Evolutionary conservation across 1,140 invertebrate species (phyloP), one percentile per base, ranked within the genome.

Genomic region (Drosophila dunni): DNA sequence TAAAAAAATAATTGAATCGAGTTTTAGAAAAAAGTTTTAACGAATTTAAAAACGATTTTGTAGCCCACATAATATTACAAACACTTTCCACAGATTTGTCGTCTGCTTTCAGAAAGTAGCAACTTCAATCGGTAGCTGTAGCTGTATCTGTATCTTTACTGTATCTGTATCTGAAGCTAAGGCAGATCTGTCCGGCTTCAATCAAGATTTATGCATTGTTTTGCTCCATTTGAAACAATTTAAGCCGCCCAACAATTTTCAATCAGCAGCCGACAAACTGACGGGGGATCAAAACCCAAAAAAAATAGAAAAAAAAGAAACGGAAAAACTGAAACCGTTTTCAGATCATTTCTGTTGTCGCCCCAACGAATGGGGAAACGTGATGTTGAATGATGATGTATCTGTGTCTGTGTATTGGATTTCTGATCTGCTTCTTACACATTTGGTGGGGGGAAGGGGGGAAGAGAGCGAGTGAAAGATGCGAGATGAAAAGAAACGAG

Each of bases 201-300:
- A 74, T 69, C 50, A 60, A 69, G 71, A 74, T 74, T 74, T 74
- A 74, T 68, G 62, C 44, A 54, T 62, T 71, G 42, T 78, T 79
- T 54, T 79, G 79, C 75, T 63, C 61, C 64, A 75, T 82, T 83
- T 62, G 64, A 82, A 83, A 65, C 76, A 82, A 83, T 83, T 84
- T 72, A 84, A 58, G 63, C 75, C 72, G 65, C 79, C 79, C 81
- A 83, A 79, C 24, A 29, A 84, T 83, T 40, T 76, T 84, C 81
- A 83, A 84, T 83, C 81, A 84, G 65, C 57, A 72, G 67, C 73
- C 29, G 78, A 63, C 50, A 70, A 4, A 58, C 33, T 34, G 34
- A 24, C 17, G 7, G 11, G 11, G 44, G 13, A 7, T 15, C 9
- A 34, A 34, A 15, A 20, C 17, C 17, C 17, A 20, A 20, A 20